phyloP scores from a whole-genome alignment of 2,113 vertebrate genomes.

The Benitochromis conjunctus region DNA sequence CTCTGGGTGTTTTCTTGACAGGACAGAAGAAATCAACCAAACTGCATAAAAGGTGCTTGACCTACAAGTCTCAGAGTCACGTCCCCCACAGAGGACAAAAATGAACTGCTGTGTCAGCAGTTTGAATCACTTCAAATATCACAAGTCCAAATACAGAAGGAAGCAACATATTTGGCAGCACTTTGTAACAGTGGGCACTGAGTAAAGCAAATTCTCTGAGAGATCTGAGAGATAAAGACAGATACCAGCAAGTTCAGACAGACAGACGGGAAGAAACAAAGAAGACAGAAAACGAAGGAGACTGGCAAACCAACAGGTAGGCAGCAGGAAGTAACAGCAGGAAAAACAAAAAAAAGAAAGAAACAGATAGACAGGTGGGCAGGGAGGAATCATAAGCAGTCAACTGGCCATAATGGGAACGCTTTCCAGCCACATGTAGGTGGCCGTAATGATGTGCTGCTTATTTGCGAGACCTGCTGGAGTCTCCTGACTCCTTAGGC shows the following conservation, averaged over 20 bases:
- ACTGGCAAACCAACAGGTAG: neutral
- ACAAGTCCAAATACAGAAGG: neutral
- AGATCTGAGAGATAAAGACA: neutral
- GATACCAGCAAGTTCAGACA: neutral
- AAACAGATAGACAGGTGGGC: neutral
- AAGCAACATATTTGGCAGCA: neutral
- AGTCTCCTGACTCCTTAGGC: constrained; percentile 14
- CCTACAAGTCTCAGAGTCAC: neutral
- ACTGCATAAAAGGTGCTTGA: neutral
- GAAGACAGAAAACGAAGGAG: neutral
- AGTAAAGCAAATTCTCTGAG: neutral
- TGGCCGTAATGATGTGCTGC: constrained; percentile 33
- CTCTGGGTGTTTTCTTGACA: neutral
- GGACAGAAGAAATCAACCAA: neutral
- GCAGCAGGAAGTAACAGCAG: neutral
- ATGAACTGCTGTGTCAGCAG: neutral
- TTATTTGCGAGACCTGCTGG: constrained; percentile 16
- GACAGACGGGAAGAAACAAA: neutral
- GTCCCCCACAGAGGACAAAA: neutral
- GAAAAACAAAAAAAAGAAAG: neutral
- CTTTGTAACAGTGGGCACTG: neutral
- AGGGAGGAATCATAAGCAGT: constrained; percentile 1
- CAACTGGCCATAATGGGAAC: constrained; percentile 4
- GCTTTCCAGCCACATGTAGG: constrained; percentile 33
- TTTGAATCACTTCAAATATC: neutral